Evolutionary conservation across 1,140 invertebrate species (phyloP), one percentile per base, ranked within the genome.

Genomic region (Scaptomyza montana): DNA sequence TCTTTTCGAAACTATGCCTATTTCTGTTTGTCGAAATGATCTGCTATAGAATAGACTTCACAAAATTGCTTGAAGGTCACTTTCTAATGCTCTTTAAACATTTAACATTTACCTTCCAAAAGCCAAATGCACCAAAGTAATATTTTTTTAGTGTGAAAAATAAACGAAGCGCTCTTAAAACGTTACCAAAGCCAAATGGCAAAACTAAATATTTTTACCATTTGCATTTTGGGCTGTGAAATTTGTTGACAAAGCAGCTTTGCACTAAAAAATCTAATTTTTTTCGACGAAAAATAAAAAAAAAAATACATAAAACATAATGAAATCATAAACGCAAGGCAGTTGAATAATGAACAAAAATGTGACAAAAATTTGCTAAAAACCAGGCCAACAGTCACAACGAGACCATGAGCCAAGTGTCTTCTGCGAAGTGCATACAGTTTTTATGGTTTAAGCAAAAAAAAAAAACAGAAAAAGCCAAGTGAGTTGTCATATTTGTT

Each of bases 221-320:
- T 65, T 68, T 79, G 70, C 62, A 65, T 75, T 79, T 51, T 67
- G 61, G 67, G 67, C 41, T 63, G 21, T 39, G 50, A 67, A 46
- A 19, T 45, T 39, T 39, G 49, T 25, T 54, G 21, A 65, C 62
- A 56, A 60, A 54, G 59, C 43, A 49, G 53, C 49, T 74, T 68
- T 85, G 81, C 75, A 78, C 78, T 86, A 89, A 86, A 86, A 86
- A 86, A 86, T 89, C 84, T 86, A 87, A 86, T 86, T 86, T 86
- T 78, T 75, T 86, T 86, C 84, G 62, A 53, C 64, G 84, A 87
- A 85, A 72, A 13, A 30, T 53, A 47, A 80, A 82, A 72, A 73
- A 67, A 33, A 25, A 72, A 13, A 30, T 53, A 47, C 78, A 82
- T 69, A 73, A 67, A 33, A 69, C 9, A 59, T 43, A 50, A 68